phyloP scores from a whole-genome alignment of 2,113 vertebrate species.

The Pseudopipra pipra region DNA sequence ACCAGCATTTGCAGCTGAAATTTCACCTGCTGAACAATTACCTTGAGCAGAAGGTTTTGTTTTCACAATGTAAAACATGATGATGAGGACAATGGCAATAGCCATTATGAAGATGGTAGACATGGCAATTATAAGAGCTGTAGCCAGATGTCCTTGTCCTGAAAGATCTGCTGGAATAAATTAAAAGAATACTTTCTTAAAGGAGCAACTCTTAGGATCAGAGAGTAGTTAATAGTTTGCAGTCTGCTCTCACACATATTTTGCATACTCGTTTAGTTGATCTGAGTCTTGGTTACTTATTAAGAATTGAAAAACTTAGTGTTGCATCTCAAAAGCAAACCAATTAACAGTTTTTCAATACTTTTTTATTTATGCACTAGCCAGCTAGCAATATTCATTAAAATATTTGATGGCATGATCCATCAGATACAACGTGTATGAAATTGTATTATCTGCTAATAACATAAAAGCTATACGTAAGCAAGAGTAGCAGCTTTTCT shows the following conservation, averaged over 20 bases:
- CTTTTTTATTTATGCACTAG: background rate
- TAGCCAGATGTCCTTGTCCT: conserved; percentile 93
- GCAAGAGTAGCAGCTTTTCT: background rate
- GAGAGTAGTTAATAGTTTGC: background rate
- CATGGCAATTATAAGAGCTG: conserved; percentile 97
- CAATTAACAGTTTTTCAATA: background rate
- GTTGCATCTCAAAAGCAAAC: background rate
- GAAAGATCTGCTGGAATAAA: conserved; percentile 79
- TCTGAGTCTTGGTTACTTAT: background rate
- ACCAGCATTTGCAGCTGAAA: background rate
- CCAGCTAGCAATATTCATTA: background rate
- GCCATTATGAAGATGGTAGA: conserved; percentile 99
- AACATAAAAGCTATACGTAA: background rate
- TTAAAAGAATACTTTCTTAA: background rate
- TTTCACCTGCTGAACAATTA: conserved; percentile 53
- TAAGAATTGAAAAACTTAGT: background rate
- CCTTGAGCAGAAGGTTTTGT: conserved; percentile 91
- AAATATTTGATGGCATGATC: background rate
- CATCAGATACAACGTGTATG: background rate
- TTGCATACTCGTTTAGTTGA: background rate
- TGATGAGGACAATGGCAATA: conserved; percentile 95
- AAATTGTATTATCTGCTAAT: background rate
- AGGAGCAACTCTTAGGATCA: background rate
- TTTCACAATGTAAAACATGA: conserved; percentile 98
- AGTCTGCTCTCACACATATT: background rate